A percentile compares a stretch with the other conserved stretches of the same genome.
Evolutionary conservation across 2,888 invertebrate species (phyloP).

Genomic region (Leptopterna dolabrata): DNA sequence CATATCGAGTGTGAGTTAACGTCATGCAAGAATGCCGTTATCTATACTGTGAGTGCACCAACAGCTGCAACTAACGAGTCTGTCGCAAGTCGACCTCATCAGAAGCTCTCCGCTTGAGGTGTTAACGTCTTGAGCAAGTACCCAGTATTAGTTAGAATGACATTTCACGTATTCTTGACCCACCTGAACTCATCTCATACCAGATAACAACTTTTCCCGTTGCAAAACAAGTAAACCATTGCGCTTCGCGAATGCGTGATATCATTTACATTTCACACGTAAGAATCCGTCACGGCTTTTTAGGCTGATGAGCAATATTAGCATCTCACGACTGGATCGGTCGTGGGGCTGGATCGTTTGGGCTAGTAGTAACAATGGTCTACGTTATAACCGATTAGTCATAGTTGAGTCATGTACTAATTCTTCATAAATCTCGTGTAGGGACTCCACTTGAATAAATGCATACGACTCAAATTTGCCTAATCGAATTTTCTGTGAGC

Average conservation of each 20-base stretch:
- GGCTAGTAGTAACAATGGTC: too few relatives aligned
- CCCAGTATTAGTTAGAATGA: neutral
- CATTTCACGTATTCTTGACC: constrained; percentile 3
- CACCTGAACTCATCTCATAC: neutral
- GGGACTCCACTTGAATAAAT: too few relatives aligned
- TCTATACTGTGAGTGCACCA: neutral
- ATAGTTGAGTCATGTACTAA: too few relatives aligned
- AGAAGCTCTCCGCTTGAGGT: neutral
- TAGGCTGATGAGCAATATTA: neutral
- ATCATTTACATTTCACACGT: neutral
- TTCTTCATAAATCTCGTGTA: too few relatives aligned
- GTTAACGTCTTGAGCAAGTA: neutral
- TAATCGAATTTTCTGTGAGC: too few relatives aligned
- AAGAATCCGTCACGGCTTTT: neutral
- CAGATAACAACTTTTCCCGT: neutral
- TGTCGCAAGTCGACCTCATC: neutral
- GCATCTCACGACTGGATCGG: neutral
- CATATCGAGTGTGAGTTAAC: neutral
- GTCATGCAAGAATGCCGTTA: neutral
- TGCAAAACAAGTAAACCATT: neutral
- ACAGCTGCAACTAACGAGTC: neutral
- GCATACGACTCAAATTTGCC: too few relatives aligned
- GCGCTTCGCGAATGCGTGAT: neutral
- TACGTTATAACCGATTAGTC: too few relatives aligned
- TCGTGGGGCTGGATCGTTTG: neutral